Evolutionary conservation across 2,888 invertebrate species (phyloP), one percentile per base, ranked within the genome.

Genomic region (Taphrorychus bicolor): DNA sequence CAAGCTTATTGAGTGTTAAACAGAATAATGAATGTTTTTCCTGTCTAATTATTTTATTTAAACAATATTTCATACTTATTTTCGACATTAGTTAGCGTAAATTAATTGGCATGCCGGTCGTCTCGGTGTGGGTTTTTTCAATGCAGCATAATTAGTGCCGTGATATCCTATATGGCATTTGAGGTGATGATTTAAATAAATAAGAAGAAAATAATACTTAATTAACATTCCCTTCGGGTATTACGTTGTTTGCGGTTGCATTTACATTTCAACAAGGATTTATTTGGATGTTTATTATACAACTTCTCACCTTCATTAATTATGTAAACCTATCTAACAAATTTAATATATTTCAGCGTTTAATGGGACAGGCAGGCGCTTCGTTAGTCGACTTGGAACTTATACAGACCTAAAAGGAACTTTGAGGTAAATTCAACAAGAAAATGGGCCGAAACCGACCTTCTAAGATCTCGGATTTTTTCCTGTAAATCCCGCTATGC

Each of bases 401-500:
- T 53, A 17, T 61, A 61, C 3, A 61, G 23, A 11, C 61, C 61
- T 61, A 16, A 21, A 61, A 61, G 1, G 9, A 16, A 1, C 22
- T 11, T 21, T 19, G 9, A 18, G 17, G 21, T 18, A n/a, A 4
- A 7, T 45, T 14, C n/a, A n/a, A n/a, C n/a, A n/a, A n/a, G n/a
- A n/a, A n/a, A n/a, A n/a, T n/a, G n/a, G n/a, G n/a, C n/a, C n/a
- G n/a, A n/a, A n/a, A n/a, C 11, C 7, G 22, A 57, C 63, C 63
- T 57, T 63, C 63, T 17, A 63, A 19, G 5, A 63, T 24, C 19
- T 76, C 73, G 14, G 75, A 59, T 66, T 73, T 73, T 53, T 73
- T 77, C 53, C 70, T 72, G 59, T 72, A 75, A 18, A 75, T 41
- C 17, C 75, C 78, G 65, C 76, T 78, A 45, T 73, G 74, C 61